Evolutionary conservation across 2,888 invertebrate genomes (phyloP).

Genomic region (Hypomecis punctinalis): DNA sequence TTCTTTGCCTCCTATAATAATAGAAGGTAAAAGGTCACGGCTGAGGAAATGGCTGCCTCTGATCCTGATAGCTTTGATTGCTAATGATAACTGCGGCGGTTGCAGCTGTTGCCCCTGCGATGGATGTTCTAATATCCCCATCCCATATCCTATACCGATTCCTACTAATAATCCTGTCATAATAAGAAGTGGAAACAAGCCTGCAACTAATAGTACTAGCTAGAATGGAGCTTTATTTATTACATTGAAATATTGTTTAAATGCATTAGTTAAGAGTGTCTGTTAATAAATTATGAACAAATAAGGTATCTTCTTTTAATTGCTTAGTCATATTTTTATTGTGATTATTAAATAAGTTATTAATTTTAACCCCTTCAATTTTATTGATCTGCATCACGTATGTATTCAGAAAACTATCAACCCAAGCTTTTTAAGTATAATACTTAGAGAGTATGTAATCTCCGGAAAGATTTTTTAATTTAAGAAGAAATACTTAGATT

Average conservation of each 20-base stretch:
- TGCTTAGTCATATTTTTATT: not conserved
- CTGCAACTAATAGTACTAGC: constrained; percentile 7
- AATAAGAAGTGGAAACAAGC: constrained; percentile 20
- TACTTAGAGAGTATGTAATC: too few relatives aligned
- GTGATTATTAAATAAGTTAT: too few relatives aligned
- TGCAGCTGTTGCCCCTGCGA: constrained; percentile 48
- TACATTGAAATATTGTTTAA: too few relatives aligned
- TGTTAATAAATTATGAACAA: not conserved
- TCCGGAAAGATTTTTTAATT: too few relatives aligned
- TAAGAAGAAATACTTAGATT: too few relatives aligned
- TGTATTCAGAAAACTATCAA: too few relatives aligned
- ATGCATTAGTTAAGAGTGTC: not conserved
- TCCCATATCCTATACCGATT: constrained; percentile 63
- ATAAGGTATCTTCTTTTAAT: not conserved
- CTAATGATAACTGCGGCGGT: constrained; percentile 46
- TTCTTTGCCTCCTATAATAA: constrained; percentile 52
- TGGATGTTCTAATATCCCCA: constrained; percentile 43
- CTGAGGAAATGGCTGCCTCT: constrained; percentile 58
- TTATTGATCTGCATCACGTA: too few relatives aligned
- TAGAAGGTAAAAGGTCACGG: constrained; percentile 53
- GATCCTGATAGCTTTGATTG: constrained; percentile 56
- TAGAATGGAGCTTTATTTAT: not conserved
- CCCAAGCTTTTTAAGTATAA: too few relatives aligned
- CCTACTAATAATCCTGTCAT: constrained; percentile 58
- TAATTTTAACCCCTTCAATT: too few relatives aligned